phyloP scores from a whole-genome alignment of 2,113 vertebrate species.

The Pagrus major region DNA sequence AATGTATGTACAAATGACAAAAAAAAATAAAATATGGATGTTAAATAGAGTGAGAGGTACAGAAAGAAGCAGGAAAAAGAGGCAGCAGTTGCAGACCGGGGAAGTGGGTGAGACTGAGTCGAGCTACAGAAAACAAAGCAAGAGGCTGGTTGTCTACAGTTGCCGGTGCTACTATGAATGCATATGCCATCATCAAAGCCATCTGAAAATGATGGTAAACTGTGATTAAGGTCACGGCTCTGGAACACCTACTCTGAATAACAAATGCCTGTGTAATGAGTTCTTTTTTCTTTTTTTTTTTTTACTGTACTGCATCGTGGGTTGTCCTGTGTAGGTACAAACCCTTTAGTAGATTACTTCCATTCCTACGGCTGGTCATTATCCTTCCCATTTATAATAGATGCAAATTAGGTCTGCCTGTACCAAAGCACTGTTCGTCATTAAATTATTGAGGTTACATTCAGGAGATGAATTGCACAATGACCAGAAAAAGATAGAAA shows the following conservation, averaged over 20 bases:
- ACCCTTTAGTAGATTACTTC: slow-evolving; percentile 5
- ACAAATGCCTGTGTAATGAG: slow-evolving; percentile 20
- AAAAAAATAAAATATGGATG: neutral
- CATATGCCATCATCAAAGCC: slow-evolving; percentile 36
- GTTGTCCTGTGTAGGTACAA: slow-evolving; percentile 1
- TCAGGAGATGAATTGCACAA: neutral
- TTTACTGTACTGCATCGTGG: neutral
- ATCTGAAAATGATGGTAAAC: slow-evolving; percentile 37
- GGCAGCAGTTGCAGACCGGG: neutral
- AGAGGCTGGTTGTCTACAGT: slow-evolving; percentile 9
- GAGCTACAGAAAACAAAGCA: neutral
- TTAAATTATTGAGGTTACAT: neutral
- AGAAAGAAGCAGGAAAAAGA: neutral
- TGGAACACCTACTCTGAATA: slow-evolving; percentile 41
- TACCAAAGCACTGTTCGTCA: neutral
- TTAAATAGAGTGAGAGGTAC: neutral
- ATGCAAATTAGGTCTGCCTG: slow-evolving; percentile 37
- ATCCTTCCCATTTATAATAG: slow-evolving; percentile 15
- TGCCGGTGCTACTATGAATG: slow-evolving; percentile 4
- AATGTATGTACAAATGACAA: neutral
- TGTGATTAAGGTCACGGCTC: slow-evolving; percentile 47
- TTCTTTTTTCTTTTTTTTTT: slow-evolving; percentile 1
- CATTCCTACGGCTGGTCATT: slow-evolving; percentile 32
- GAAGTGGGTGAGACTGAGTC: neutral
- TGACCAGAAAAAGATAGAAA: neutral